These are phyloP conservation scores for Unio pictorum DNA, from an alignment of 2,888 invertebrate species.

Conservation along the genomic window DNA sequence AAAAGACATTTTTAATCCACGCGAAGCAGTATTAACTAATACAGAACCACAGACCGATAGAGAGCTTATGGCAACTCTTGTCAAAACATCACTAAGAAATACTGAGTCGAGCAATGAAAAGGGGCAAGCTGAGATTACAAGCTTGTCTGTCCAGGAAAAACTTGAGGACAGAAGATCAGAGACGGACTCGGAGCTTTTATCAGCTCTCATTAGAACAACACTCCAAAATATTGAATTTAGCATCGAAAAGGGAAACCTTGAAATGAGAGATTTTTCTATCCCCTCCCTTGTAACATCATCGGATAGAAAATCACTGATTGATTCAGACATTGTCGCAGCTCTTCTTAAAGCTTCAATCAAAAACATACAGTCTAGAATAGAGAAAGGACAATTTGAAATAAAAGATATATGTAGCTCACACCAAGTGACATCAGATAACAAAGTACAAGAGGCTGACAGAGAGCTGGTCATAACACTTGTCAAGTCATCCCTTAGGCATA, in stretches of 20 bases:
- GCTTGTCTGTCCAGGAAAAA: neutral
- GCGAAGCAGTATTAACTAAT: too few species aligned
- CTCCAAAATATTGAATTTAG: conserved; percentile 36
- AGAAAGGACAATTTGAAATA: too few species aligned
- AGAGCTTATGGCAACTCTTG: too few species aligned
- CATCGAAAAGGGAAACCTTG: conserved; percentile 28
- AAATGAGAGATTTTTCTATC: conserved; percentile 26
- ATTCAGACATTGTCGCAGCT: too few species aligned
- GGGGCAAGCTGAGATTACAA: too few species aligned
- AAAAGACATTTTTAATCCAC: too few species aligned
- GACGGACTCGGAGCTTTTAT: conserved; percentile 22
- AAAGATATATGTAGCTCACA: too few species aligned
- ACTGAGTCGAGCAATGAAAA: too few species aligned
- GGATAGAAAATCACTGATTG: conserved; percentile 1
- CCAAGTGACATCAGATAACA: neutral
- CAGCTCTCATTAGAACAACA: conserved; percentile 35
- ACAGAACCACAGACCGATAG: too few species aligned
- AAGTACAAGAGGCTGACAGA: conserved; percentile 14
- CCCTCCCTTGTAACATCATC: conserved; percentile 22
- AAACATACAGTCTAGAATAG: too few species aligned
- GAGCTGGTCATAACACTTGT: conserved; percentile 29
- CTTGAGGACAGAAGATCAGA: conserved; percentile 6
- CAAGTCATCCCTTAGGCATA: conserved; percentile 32
- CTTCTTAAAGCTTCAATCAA: too few species aligned
- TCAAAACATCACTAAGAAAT: too few species aligned